phyloP scores from a whole-genome alignment of 1,140 invertebrate genomes.

The Pissodes strobi region DNA sequence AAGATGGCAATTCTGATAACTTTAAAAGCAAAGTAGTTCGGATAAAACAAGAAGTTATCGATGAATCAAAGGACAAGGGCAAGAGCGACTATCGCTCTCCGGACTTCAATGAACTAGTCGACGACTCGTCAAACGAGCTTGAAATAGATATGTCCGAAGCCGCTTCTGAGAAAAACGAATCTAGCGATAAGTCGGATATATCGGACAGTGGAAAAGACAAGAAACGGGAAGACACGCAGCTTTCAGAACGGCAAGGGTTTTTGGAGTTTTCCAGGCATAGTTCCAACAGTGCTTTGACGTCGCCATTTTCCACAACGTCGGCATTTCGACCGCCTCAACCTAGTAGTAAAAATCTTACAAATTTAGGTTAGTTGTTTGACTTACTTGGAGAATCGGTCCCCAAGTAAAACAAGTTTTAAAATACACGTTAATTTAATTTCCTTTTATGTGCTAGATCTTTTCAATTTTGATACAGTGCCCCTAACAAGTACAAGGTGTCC shows the following conservation, averaged over 20 bases:
- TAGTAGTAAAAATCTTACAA: conserved; percentile 46
- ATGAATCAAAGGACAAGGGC: conserved; percentile 52
- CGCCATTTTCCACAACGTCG: conserved; percentile 70
- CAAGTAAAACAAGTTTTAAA: background rate
- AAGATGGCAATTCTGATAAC: conserved; percentile 54
- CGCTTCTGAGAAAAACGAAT: conserved; percentile 54
- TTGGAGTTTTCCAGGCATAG: conserved; percentile 56
- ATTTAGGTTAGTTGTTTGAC: conserved; percentile 39
- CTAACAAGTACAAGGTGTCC: no score
- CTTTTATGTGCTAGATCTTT: no score
- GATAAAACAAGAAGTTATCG: conserved; percentile 48
- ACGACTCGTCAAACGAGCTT: conserved; percentile 77
- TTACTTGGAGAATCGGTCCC: background rate
- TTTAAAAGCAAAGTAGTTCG: conserved; percentile 41
- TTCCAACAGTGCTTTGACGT: conserved; percentile 49
- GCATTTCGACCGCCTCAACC: conserved; percentile 73
- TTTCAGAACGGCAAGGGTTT: conserved; percentile 20
- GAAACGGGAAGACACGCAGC: conserved; percentile 57
- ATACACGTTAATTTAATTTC: no score
- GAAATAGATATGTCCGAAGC: conserved; percentile 79
- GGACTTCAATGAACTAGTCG: conserved; percentile 78
- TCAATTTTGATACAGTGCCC: no score
- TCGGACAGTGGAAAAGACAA: conserved; percentile 43
- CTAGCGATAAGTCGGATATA: conserved; percentile 50
- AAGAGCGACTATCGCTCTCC: conserved; percentile 67